Evolutionary conservation across 2,113 vertebrate species (phyloP).

Genomic region (Atrichornis clamosus): DNA sequence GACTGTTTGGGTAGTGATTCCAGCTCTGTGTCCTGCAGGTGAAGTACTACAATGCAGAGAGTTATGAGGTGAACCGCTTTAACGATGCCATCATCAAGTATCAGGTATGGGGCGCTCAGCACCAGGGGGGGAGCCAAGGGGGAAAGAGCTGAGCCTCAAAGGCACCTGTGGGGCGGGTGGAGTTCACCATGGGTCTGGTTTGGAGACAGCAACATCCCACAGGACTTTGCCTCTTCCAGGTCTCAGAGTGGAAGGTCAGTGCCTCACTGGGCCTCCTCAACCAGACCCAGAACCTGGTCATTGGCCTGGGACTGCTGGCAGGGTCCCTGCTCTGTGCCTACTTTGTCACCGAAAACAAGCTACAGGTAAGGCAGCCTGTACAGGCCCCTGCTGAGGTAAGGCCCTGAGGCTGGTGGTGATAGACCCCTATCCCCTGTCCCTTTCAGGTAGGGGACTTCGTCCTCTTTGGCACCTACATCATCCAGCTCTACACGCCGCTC

Average conservation of each 20-base stretch:
- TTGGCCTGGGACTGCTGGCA: slow-evolving; percentile 83
- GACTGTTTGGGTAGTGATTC: neutral
- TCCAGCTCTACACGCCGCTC: slow-evolving; percentile 92
- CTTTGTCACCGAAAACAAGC: slow-evolving; percentile 87
- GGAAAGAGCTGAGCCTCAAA: neutral
- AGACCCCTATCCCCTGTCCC: neutral
- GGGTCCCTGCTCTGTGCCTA: slow-evolving; percentile 94
- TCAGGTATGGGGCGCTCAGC: slow-evolving; percentile 73
- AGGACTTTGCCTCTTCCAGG: slow-evolving; percentile 50
- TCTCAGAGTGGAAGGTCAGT: slow-evolving; percentile 88
- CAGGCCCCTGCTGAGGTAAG: neutral
- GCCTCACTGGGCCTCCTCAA: slow-evolving; percentile 91
- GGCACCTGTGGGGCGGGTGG: neutral
- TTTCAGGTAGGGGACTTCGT: slow-evolving; percentile 93
- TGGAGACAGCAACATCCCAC: neutral
- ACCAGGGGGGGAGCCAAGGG: neutral
- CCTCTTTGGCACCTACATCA: slow-evolving; percentile 95
- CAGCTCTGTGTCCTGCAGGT: slow-evolving; percentile 71
- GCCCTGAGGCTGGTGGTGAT: neutral
- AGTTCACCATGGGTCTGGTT: neutral
- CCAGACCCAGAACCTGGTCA: slow-evolving; percentile 93
- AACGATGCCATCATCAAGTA: slow-evolving; percentile 88
- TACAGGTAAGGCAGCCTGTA: slow-evolving; percentile 75
- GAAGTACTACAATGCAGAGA: slow-evolving; percentile 94
- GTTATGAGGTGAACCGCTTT: slow-evolving; percentile 87